Conservation (phyloP, 1,140 invertebrate genomes). For the Bombus turneri region DNA sequence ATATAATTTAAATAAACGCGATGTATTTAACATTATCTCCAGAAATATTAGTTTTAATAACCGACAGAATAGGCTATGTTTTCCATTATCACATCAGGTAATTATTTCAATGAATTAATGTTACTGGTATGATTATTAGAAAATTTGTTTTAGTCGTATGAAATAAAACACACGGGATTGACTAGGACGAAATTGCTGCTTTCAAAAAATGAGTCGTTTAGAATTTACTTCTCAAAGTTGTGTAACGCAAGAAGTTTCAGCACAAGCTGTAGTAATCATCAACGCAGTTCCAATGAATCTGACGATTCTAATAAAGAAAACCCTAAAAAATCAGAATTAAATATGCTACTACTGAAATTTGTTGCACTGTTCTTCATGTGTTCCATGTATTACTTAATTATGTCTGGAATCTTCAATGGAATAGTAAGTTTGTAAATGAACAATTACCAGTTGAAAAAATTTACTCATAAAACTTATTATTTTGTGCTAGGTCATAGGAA, state of each 20-base stretch:
- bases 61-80: conserved; percentile 42
- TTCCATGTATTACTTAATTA: fast-evolving
- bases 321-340: conserved; percentile 36
- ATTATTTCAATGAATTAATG: conserved; percentile 4
- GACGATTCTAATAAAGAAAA: conserved; percentile 46
- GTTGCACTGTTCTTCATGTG: fast-evolving
- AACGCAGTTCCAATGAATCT: conserved; percentile 28
- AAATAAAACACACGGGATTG: conserved; percentile 80
- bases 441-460: background rate
- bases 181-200: conserved; percentile 76
- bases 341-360: conserved; percentile 38
- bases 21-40: background rate
- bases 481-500: background rate
- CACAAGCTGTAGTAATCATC: conserved; percentile 36
- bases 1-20: background rate
- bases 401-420: fast-evolving
- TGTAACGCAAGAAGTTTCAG: conserved; percentile 52
- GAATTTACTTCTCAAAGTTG: conserved; percentile 20
- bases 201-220: background rate
- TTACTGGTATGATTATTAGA: background rate
- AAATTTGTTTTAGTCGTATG: conserved; percentile 63
- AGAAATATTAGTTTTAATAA: conserved; percentile 30
- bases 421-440: conserved; percentile 23
- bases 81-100: conserved; percentile 57
- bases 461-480: background rate